Percentiles rank a stretch among this genome's conserved stretches.
These are phyloP conservation scores for Leucoraja erinaceus DNA, from an alignment of 2,113 vertebrate species.

Conservation along the genomic window DNA sequence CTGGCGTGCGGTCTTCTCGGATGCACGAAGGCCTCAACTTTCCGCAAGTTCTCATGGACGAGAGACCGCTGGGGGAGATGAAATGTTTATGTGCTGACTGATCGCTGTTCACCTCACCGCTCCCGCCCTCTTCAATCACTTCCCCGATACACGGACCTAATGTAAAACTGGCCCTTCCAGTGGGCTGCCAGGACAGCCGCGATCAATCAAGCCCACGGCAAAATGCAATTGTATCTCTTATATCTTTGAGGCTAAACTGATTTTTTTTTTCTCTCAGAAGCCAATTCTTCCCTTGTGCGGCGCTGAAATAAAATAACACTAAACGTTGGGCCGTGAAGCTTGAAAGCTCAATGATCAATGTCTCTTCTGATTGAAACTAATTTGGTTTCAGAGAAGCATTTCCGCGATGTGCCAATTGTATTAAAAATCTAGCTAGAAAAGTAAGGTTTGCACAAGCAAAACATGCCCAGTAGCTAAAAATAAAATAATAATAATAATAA, in stretches of 20 bases:
- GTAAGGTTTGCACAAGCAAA: background rate
- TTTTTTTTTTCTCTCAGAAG: constrained; percentile 22
- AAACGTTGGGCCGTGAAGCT: background rate
- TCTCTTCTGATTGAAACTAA: background rate
- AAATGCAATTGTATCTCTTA: constrained; percentile 22
- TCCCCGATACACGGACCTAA: background rate
- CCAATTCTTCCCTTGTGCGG: background rate
- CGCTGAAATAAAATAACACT: background rate
- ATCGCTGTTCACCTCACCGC: background rate
- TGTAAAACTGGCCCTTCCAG: background rate
- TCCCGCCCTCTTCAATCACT: constrained; percentile 22
- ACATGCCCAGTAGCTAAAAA: background rate
- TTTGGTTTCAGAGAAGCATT: background rate
- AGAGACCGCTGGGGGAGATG: background rate
- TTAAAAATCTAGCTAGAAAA: background rate
- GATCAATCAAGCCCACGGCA: constrained; percentile 28
- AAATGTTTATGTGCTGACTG: constrained; percentile 12
- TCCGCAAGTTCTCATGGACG: background rate
- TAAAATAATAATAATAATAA: background rate
- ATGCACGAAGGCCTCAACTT: background rate
- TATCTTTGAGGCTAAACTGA: constrained; percentile 21
- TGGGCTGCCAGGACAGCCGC: background rate
- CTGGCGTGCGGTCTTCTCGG: too few species aligned
- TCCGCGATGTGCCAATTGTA: background rate
- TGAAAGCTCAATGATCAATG: background rate